Conservation (phyloP, 1,140 invertebrate genomes). For the Hycleus phaleratus region DNA sequence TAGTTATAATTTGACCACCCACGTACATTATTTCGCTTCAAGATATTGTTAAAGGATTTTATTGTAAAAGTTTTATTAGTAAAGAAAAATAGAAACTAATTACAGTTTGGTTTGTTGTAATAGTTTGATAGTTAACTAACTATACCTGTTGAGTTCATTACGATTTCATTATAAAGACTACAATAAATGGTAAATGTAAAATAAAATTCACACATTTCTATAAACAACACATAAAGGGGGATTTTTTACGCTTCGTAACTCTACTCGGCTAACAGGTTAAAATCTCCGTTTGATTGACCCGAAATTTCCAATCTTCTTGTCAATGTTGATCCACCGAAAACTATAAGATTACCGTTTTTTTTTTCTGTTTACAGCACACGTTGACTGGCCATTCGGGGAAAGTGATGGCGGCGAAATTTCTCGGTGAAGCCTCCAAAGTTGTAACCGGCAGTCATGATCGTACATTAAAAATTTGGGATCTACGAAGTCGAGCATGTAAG, state of each 20-base stretch:
- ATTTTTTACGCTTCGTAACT: no score
- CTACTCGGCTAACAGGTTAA: no score
- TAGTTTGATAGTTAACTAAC: neutral
- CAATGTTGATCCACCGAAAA: no score
- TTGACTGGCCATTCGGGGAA: constrained; percentile 94
- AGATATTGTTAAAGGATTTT: neutral
- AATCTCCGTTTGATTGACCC: no score
- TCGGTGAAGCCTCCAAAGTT: constrained; percentile 80
- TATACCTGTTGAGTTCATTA: neutral
- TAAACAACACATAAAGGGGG: no score
- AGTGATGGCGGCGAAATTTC: constrained; percentile 89
- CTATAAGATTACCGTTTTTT: constrained; percentile 3
- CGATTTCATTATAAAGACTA: neutral
- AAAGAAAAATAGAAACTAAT: neutral
- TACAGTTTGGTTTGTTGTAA: neutral
- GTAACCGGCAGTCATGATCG: constrained; percentile 92
- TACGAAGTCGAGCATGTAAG: constrained; percentile 87
- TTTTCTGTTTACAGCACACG: constrained; percentile 73
- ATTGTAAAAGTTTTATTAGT: neutral
- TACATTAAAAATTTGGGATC: constrained; percentile 95
- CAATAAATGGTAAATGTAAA: no score
- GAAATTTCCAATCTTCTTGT: no score
- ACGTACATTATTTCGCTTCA: constrained; percentile 2
- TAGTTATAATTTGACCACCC: constrained; percentile 5
- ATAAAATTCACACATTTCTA: no score